Percentiles rank a stretch among this genome's conserved stretches.
Evolutionary conservation across 2,797 vertebrate species (phyloP).

Genomic region (Trachops cirrhosus): DNA sequence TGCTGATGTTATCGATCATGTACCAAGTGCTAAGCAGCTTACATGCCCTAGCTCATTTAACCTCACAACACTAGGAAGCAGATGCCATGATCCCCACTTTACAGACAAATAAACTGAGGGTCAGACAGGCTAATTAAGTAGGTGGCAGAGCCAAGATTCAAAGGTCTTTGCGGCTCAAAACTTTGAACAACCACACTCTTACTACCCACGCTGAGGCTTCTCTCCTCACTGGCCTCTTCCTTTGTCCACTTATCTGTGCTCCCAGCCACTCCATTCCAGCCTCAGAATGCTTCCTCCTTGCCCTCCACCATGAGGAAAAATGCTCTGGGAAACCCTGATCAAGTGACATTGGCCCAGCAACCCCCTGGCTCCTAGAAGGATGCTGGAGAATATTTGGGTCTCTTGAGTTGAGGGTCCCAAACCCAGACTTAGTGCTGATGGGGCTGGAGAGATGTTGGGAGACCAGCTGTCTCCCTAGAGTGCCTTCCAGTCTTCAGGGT

Average conservation of each 20-base stretch:
- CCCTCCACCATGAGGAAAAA: neutral
- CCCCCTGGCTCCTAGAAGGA: neutral
- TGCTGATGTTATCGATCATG: neutral
- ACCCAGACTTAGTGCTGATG: neutral
- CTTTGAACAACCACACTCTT: too few relatives aligned
- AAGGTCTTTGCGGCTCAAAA: neutral
- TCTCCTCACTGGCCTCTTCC: neutral
- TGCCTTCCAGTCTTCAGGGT: neutral
- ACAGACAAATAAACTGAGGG: neutral
- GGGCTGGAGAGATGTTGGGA: neutral
- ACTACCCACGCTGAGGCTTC: accelerated
- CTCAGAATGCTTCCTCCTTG: neutral
- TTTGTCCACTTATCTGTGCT: neutral
- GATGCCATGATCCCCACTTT: too few relatives aligned
- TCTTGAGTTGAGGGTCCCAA: neutral
- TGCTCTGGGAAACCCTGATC: neutral
- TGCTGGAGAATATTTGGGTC: neutral
- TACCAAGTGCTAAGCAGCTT: neutral
- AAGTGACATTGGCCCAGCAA: neutral
- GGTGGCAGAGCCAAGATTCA: neutral
- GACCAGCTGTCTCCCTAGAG: neutral
- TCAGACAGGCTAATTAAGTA: neutral
- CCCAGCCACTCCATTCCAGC: neutral
- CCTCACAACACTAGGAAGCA: neutral
- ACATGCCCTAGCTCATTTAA: neutral